phyloP scores from a whole-genome alignment of 2,113 vertebrate species.

The Irena cyanogastra region DNA sequence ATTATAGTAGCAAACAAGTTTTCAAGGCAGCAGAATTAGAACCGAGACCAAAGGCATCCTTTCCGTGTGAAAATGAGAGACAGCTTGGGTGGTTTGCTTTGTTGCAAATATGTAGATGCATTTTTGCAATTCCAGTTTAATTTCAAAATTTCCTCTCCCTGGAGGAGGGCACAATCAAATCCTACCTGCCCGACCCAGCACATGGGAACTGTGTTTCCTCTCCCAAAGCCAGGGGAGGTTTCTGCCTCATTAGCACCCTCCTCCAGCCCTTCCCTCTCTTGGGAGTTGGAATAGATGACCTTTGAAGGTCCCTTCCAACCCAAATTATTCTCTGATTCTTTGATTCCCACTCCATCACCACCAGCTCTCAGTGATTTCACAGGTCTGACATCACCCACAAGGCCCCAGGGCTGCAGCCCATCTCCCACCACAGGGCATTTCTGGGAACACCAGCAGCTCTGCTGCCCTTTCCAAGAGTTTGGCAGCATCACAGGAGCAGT shows the following conservation, averaged over 20 bases:
- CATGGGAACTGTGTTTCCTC: accelerated
- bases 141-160: neutral
- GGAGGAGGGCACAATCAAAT: neutral
- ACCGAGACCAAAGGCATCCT: neutral
- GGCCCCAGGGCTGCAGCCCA: neutral
- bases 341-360: neutral
- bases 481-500: neutral
- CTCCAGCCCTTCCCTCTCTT: neutral
- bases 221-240: neutral
- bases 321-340: neutral
- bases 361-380: neutral
- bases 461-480: neutral
- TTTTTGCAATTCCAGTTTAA: neutral
- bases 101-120: neutral
- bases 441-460: neutral
- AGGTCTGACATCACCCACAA: neutral
- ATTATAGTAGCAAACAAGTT: neutral
- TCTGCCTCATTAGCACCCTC: neutral
- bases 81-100: neutral
- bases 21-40: neutral
- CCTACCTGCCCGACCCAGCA: neutral
- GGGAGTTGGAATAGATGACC: neutral
- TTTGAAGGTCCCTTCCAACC: neutral
- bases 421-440: accelerated
- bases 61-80: neutral